Evolutionary conservation across 1,140 invertebrate genomes (phyloP).

Genomic region (Camponotus vicinus): DNA sequence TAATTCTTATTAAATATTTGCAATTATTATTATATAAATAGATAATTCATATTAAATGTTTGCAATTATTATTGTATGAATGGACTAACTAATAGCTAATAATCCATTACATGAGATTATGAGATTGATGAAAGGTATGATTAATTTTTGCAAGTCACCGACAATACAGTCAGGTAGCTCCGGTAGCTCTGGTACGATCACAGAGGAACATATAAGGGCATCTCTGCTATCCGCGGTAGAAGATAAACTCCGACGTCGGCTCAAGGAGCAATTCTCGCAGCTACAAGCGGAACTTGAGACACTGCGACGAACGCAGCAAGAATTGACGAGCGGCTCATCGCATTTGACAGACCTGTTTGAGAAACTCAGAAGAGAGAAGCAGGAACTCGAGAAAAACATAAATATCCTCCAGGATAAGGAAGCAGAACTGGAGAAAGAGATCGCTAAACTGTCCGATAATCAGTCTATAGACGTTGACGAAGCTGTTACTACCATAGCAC

Average conservation of each 20-base stretch:
- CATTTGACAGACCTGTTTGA: slow-evolving; percentile 94
- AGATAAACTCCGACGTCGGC: slow-evolving; percentile 95
- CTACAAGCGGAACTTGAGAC: slow-evolving; percentile 97
- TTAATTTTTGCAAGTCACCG: slow-evolving; percentile 79
- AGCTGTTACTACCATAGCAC: slow-evolving; percentile 98
- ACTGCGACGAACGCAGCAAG: slow-evolving; percentile 94
- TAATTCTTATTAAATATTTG: background rate
- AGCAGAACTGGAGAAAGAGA: slow-evolving; percentile 93
- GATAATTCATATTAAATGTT: background rate
- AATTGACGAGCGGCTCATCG: slow-evolving; percentile 94
- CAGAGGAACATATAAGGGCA: slow-evolving; percentile 97
- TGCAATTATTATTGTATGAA: background rate
- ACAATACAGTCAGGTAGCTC: slow-evolving; percentile 83
- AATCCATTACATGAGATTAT: background rate
- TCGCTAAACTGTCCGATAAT: slow-evolving; percentile 92
- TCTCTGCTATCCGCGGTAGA: slow-evolving; percentile 97
- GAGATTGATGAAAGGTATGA: slow-evolving; percentile 24
- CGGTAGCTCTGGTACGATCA: slow-evolving; percentile 92
- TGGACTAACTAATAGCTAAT: background rate
- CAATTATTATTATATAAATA: background rate
- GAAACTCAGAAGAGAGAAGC: slow-evolving; percentile 94
- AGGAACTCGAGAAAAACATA: slow-evolving; percentile 95
- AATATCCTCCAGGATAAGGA: slow-evolving; percentile 94
- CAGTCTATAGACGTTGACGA: slow-evolving; percentile 97
- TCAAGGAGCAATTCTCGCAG: slow-evolving; percentile 96